Base-by-base conservation (phyloP, 1,140 invertebrate genomes). In the Contarinia nasturtii region DNA sequence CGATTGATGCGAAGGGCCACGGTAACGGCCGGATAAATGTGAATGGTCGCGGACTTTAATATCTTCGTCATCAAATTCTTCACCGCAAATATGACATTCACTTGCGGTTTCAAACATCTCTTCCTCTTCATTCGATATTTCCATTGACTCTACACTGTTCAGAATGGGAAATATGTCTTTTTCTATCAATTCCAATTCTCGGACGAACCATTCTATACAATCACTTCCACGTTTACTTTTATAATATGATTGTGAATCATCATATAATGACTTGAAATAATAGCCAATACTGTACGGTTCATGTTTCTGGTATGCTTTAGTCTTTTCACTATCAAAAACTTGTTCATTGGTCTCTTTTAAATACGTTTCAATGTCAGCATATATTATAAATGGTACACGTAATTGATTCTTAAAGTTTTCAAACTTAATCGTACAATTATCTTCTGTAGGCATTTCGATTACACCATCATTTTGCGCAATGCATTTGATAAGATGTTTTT, bases 301-400 rank as follows among this genome's bases (percentile, higher is more conserved):
- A 54, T 67, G 61, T 48, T 59, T 53, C 47, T 62, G 55, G 50
- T 53, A 55, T 22, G 44, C 45, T 48, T 36, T 43, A 12, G 46
- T 47, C 49, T 18, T 33, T 20, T 20, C 41, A 40, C 22, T 44
- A 17, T n/a, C 12, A 18, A 7, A 40, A n/a, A 42, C 49, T 34
- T n/a, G n/a, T 15, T 19, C 53, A 49, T 45, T 45, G 49, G 20
- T 19, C 12, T n/a, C 7, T 44, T 52, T 15, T 17, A 61, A 49
- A 18, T 57, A 15, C 37, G 51, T 55, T 56, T 65, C 57, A 41
- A 61, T 55, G 54, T 64, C 57, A 22, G 54, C 57, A 50, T 63
- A 63, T 44, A 63, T 52, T 37, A 55, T 49, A 48, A 63, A 58
- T 19, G 56, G 54, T 44, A 54, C 49, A 44, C 50, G 51, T 54